These are phyloP conservation scores for Amblyraja radiata DNA, from an alignment of 2,797 vertebrate genomes.

Conservation along the genomic window DNA sequence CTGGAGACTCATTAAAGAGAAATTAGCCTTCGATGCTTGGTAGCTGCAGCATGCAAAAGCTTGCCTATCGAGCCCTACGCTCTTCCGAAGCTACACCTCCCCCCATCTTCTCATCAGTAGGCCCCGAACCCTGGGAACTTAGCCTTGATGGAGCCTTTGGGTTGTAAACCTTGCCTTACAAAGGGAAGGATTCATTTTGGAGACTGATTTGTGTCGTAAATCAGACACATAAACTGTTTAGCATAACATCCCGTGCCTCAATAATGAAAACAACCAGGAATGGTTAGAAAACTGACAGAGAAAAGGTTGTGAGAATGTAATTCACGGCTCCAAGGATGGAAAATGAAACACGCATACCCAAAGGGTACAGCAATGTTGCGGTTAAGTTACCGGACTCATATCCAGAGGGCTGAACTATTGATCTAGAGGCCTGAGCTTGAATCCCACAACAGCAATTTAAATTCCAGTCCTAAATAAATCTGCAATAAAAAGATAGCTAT, in stretches of 20 bases:
- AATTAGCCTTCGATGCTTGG: conserved; percentile 49
- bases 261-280: conserved; percentile 37
- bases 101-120: background rate
- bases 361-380: too few species aligned
- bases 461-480: too few species aligned
- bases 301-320: conserved; percentile 4
- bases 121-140: conserved; percentile 13
- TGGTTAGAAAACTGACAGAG: background rate
- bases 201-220: conserved; percentile 27
- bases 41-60: conserved; percentile 40
- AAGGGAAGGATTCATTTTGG: conserved; percentile 38
- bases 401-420: too few species aligned
- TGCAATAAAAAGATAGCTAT: too few species aligned
- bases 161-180: conserved; percentile 35
- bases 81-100: background rate
- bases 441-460: too few species aligned
- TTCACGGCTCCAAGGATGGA: conserved; percentile 6
- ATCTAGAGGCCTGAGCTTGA: too few species aligned
- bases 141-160: conserved; percentile 25
- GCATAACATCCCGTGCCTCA: conserved; percentile 35
- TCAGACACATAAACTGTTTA: conserved; percentile 32
- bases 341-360: background rate
- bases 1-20: conserved; percentile 63
- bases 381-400: too few species aligned
- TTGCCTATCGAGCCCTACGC: conserved; percentile 44